Conservation (phyloP, 2,888 invertebrate species). For the Orgyia antiqua region DNA sequence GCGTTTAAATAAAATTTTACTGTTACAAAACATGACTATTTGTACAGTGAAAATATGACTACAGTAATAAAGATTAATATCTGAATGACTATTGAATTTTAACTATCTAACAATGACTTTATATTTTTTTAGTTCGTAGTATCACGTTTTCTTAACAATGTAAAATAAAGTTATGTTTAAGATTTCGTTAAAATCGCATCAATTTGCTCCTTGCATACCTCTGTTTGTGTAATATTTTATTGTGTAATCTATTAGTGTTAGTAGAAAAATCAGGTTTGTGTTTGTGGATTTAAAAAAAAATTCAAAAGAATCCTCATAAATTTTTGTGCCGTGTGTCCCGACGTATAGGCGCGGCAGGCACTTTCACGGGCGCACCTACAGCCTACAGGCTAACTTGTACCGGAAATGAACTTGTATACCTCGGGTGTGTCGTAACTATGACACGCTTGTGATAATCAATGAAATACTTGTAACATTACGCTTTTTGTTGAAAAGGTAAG, state of each 20-base stretch:
- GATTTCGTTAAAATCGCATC: no score
- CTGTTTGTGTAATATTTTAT: no score
- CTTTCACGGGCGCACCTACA: slow-evolving; percentile 29
- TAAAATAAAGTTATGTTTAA: no score
- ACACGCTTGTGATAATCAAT: slow-evolving; percentile 12
- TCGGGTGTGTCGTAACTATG: slow-evolving; percentile 10
- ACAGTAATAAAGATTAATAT: slow-evolving; percentile 1
- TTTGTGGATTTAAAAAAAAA: no score
- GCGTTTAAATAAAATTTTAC: background rate
- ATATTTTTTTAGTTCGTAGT: background rate
- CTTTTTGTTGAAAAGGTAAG: no score
- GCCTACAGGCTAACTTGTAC: slow-evolving; percentile 16
- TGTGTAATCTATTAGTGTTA: no score
- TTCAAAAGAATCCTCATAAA: no score
- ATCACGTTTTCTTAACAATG: no score
- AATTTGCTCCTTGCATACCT: no score
- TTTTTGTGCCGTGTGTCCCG: slow-evolving; percentile 14
- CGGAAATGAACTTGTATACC: slow-evolving; percentile 23
- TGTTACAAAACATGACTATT: background rate
- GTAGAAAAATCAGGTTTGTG: no score
- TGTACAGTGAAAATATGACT: slow-evolving; percentile 1
- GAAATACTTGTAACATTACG: no score
- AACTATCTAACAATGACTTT: background rate
- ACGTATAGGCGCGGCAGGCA: slow-evolving; percentile 22
- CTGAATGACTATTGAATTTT: slow-evolving; percentile 1